A percentile compares a stretch with the other conserved stretches of the same genome.
Evolutionary conservation across 1,140 invertebrate species (phyloP).

Genomic region (Pseudomyrmex pallidus): DNA sequence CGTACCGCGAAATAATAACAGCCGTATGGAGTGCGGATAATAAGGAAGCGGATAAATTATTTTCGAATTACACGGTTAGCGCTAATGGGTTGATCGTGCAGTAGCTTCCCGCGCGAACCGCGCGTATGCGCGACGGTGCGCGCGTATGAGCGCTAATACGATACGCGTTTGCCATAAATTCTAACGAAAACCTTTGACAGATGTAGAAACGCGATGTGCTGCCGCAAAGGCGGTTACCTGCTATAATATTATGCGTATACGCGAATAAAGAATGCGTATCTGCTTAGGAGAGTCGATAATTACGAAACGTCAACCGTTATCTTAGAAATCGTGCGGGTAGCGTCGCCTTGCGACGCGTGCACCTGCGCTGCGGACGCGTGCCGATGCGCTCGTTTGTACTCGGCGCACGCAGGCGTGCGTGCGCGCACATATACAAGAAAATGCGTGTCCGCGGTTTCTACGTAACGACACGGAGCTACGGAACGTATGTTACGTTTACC

Average conservation of each 20-base stretch:
- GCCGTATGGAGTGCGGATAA: slow-evolving; percentile 45
- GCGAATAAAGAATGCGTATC: slow-evolving; percentile 74
- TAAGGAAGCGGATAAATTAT: slow-evolving; percentile 61
- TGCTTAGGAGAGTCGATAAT: slow-evolving; percentile 75
- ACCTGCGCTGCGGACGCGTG: slow-evolving; percentile 78
- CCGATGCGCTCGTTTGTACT: slow-evolving; percentile 69
- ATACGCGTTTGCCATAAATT: slow-evolving; percentile 11
- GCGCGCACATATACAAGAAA: slow-evolving; percentile 32
- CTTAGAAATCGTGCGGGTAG: slow-evolving; percentile 84
- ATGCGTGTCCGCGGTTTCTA: slow-evolving; percentile 1
- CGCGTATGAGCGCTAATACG: slow-evolving; percentile 10
- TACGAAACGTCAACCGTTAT: slow-evolving; percentile 82
- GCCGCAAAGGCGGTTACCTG: slow-evolving; percentile 40
- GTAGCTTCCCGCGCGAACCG: slow-evolving; percentile 38
- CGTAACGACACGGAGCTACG: slow-evolving; percentile 24
- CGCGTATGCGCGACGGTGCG: background rate
- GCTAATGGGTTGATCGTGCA: slow-evolving; percentile 55
- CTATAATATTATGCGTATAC: background rate
- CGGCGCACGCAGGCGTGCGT: slow-evolving; percentile 40
- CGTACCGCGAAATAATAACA: slow-evolving; percentile 55
- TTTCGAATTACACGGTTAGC: slow-evolving; percentile 60
- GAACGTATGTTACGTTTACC: slow-evolving; percentile 36
- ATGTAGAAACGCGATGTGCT: slow-evolving; percentile 32
- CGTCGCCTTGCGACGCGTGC: slow-evolving; percentile 68
- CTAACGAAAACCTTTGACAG: slow-evolving; percentile 45